A percentile compares a stretch with the other conserved stretches of the same genome.
Conservation (phyloP, 2,797 vertebrate genomes). For the Phataginus tetradactyla region DNA sequence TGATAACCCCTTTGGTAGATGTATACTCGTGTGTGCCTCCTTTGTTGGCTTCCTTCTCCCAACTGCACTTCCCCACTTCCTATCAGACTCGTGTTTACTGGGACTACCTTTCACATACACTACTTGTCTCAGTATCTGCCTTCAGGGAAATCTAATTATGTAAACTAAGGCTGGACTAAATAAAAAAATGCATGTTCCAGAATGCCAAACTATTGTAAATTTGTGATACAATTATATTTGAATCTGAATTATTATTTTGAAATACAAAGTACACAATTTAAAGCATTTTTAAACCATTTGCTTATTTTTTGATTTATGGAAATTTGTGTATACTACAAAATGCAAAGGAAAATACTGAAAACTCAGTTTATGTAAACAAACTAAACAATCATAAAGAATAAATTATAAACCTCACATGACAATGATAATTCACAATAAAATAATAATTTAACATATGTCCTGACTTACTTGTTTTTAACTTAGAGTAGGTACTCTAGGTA, state of each 20-base stretch:
- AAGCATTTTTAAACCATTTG: not conserved
- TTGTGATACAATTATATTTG: not conserved
- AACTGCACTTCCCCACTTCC: not conserved
- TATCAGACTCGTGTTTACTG: not conserved
- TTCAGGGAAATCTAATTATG: not conserved
- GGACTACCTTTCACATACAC: not conserved
- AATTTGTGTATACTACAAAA: not conserved
- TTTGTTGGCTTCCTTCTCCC: not conserved
- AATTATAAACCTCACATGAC: not conserved
- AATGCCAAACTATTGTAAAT: not conserved
- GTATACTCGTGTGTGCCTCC: accelerated
- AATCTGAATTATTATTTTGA: not conserved
- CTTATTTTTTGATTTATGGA: not conserved
- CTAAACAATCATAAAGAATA: not conserved
- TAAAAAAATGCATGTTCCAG: not conserved
- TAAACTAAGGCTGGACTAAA: not conserved
- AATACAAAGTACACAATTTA: not conserved
- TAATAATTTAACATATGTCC: not conserved
- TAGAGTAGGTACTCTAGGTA: not conserved
- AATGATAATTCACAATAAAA: not conserved
- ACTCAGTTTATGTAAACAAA: not conserved
- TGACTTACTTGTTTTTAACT: not conserved
- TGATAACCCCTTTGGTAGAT: not conserved
- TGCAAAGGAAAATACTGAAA: not conserved
- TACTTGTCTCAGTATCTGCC: not conserved